Conservation (phyloP, 2,888 invertebrate genomes). For the Osmoderma eremita region DNA sequence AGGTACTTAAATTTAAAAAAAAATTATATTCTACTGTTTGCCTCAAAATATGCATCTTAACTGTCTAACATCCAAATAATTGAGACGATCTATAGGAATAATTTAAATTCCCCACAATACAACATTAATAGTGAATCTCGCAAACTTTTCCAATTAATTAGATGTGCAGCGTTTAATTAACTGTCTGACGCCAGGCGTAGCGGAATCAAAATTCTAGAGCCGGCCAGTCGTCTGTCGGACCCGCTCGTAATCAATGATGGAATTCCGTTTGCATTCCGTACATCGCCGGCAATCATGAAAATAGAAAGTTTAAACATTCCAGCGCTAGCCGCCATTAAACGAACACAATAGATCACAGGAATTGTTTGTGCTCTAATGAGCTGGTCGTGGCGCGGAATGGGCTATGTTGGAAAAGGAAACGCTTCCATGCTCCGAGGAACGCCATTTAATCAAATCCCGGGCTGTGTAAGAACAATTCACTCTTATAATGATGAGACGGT, state of each 20-base stretch:
- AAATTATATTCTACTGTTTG: too few relatives aligned
- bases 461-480: too few relatives aligned
- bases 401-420: neutral
- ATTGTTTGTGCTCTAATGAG: neutral
- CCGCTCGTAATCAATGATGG: conserved; percentile 2
- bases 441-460: too few relatives aligned
- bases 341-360: conserved; percentile 22
- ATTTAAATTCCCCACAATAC: neutral
- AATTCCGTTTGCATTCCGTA: conserved; percentile 24
- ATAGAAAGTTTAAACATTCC: conserved; percentile 33
- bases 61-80: conserved; percentile 5
- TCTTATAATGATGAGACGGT: too few relatives aligned
- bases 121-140: conserved; percentile 3
- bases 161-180: conserved; percentile 27
- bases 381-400: neutral
- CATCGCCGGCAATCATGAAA: conserved; percentile 21
- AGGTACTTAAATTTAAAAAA: too few relatives aligned
- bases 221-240: neutral
- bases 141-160: conserved; percentile 33
- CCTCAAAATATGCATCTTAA: too few relatives aligned
- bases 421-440: neutral
- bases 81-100: neutral
- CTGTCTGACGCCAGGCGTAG: conserved; percentile 5
- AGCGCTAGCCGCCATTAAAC: conserved; percentile 12
- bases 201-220: conserved; percentile 20